These are phyloP conservation scores for Rhopalosiphum maidis DNA, from an alignment of 1,140 invertebrate genomes.

Conservation along the genomic window DNA sequence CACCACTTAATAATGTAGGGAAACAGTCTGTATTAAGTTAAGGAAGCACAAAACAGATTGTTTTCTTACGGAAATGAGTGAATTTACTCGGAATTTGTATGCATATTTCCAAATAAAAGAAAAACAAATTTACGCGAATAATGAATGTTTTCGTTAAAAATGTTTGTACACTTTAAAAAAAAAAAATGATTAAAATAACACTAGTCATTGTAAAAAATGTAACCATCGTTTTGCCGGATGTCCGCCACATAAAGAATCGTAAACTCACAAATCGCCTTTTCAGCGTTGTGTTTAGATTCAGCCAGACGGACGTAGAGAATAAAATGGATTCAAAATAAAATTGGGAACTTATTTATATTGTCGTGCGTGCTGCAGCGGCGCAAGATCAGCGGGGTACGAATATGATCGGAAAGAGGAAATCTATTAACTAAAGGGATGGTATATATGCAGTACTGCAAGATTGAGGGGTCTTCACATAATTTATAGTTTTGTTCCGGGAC, in stretches of 20 bases:
- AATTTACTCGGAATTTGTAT: background rate
- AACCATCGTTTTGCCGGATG: background rate
- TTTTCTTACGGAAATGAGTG: background rate
- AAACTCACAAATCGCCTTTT: background rate
- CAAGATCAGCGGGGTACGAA: background rate
- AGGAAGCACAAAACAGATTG: background rate
- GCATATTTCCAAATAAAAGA: background rate
- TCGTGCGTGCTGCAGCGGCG: background rate
- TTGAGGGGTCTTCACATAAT: slow-evolving; percentile 42
- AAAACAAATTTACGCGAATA: background rate
- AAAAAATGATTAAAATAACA: background rate
- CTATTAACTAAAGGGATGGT: slow-evolving; percentile 52
- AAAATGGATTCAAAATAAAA: slow-evolving; percentile 32
- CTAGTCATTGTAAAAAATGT: background rate
- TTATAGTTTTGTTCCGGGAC: slow-evolving; percentile 51
- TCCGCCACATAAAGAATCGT: background rate
- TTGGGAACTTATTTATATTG: slow-evolving; percentile 52
- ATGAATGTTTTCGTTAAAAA: background rate
- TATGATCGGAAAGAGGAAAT: slow-evolving; percentile 55
- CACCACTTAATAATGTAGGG: slow-evolving; percentile 11
- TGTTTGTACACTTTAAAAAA: background rate
- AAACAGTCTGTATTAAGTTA: background rate
- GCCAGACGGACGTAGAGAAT: slow-evolving; percentile 9
- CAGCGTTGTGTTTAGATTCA: background rate
- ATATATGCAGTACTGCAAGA: background rate